phyloP scores from a whole-genome alignment of 2,113 vertebrate genomes.

The Miniopterus natalensis region DNA sequence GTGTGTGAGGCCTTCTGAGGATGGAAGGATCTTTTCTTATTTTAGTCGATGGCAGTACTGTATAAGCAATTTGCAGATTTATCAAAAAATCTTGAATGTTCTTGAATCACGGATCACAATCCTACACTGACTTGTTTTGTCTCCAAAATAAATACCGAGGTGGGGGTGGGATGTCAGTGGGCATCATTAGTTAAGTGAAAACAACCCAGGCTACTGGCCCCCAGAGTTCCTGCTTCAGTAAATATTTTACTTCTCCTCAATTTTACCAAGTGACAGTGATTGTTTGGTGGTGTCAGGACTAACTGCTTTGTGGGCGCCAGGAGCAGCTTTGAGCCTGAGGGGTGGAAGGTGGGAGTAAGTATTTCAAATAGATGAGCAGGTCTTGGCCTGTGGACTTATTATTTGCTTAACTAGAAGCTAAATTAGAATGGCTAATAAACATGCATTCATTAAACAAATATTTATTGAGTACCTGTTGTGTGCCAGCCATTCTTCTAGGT shows the following conservation, averaged over 20 bases:
- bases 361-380: slow-evolving; percentile 48
- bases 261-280: slow-evolving; percentile 75
- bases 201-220: slow-evolving; percentile 22
- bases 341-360: not conserved
- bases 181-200: slow-evolving; percentile 62
- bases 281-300: slow-evolving; percentile 44
- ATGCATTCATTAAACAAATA: slow-evolving; percentile 50
- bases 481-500: not conserved
- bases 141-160: slow-evolving; percentile 51
- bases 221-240: slow-evolving; percentile 67
- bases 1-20: not conserved
- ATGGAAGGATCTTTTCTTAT: not conserved
- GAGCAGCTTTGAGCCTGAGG: slow-evolving; percentile 3
- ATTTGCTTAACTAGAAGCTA: slow-evolving; percentile 47
- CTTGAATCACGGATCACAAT: not conserved
- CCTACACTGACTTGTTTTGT: not conserved
- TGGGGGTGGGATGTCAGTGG: not conserved
- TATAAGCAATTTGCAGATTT: not conserved
- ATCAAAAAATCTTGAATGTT: not conserved
- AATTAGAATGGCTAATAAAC: slow-evolving; percentile 3
- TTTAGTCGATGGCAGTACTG: not conserved
- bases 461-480: not conserved
- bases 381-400: not conserved
- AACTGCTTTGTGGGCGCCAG: not conserved
- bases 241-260: slow-evolving; percentile 73